Evolutionary conservation across 1,140 invertebrate genomes (phyloP).

Genomic region (Ditylenchus dipsaci): DNA sequence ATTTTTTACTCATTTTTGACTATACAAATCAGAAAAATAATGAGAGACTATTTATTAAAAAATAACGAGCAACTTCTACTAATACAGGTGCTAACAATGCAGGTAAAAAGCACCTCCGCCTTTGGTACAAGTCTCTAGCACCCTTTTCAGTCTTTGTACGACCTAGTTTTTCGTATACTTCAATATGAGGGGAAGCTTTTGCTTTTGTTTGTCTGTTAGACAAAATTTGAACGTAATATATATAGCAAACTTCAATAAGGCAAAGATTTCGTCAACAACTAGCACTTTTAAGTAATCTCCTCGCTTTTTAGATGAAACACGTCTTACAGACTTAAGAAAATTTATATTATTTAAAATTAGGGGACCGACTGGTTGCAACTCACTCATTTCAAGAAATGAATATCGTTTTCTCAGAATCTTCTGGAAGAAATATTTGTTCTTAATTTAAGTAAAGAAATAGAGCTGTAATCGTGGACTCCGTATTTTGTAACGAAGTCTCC

Average conservation of each 20-base stretch:
- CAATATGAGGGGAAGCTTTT: constrained; percentile 2
- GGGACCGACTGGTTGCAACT: not conserved
- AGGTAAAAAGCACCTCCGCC: constrained; percentile 2
- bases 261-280: not conserved
- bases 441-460: not conserved
- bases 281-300: not conserved
- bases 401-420: not conserved
- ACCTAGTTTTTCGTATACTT: constrained; percentile 3
- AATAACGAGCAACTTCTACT: constrained; percentile 4
- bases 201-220: constrained; percentile 6
- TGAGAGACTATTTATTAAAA: too few relatives aligned
- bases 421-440: constrained; percentile 21
- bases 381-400: not conserved
- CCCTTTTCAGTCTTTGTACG: not conserved
- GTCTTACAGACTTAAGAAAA: constrained; percentile 5
- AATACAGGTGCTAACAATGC: constrained; percentile 18
- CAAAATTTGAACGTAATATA: not conserved
- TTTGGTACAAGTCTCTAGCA: constrained; percentile 15
- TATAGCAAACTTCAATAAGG: constrained; percentile 10
- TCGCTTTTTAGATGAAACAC: not conserved
- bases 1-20: constrained; percentile 14
- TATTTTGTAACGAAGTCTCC: too few relatives aligned
- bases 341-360: not conserved
- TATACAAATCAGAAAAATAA: too few relatives aligned
- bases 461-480: too few relatives aligned